Base-by-base conservation (phyloP, 1,140 invertebrate genomes). In the Spodoptera litura region DNA sequence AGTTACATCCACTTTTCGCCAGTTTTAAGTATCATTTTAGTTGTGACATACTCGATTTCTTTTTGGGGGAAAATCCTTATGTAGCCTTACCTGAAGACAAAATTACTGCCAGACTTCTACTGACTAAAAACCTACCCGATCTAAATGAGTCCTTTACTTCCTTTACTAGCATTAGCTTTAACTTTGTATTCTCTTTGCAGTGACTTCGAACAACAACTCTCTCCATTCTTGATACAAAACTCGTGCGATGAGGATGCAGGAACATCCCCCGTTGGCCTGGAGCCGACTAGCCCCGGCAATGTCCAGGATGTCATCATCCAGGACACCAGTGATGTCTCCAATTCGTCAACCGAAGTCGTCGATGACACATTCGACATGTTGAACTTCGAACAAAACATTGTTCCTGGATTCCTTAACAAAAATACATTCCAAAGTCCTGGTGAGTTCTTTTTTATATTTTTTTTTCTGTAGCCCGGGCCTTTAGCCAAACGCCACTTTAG, bases 181-280 rank as follows among this genome's bases (percentile, higher is more conserved):
- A 74, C 12, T 31, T 4, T 27, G 0, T 9, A 8, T 10, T 25
- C 11, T 61, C 27, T 73, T 79, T 87, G 0, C 85, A 95, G 94
- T 59, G 94, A 95, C 78, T 91, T 94, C 81, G 94, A 94, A 77
- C 94, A 95, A 78, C 87, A 94, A 75, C 80, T 95, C 2, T 93
- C 93, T 2, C 94, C 94, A 25, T 91, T 89, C 82, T 89, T 95
- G 49, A 94, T 93, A 58, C 92, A 94, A 64, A 93, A 92, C 74
- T 87, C 88, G 0, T 90, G 86, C 66, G 92, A 93, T 76, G 92
- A 93, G n/a, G 89, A 91, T 1, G 31, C 71, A 0, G 27, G 68
- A 9, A 52, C 72, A 8, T 73, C 78, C 20, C 73, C 73, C 78
- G 80, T 61, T 38, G 81, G 82, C 13, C 68, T 85, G 61, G 84